Base-by-base conservation (phyloP, 2,888 invertebrate genomes). In the Geotrupes spiniger region DNA sequence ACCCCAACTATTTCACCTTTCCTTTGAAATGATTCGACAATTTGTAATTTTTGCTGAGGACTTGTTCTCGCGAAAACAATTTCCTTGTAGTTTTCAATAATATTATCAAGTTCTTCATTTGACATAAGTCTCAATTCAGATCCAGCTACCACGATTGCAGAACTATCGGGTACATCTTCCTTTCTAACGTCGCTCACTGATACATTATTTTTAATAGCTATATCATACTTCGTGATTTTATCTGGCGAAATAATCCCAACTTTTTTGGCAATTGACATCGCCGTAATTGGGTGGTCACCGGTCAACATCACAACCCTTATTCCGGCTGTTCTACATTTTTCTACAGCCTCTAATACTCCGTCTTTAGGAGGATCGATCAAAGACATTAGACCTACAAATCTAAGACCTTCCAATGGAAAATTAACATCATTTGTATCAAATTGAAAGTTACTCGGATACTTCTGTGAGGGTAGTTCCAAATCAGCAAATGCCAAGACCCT, bases 401-500 rank as follows among this genome's bases (percentile, higher is more conserved):
- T 71, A 8, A 63, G 47, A 1, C 75, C 76, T 48, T 76, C 76
- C 0, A 82, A 64, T 0, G 88, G 86, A 66, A 88, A 89, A 64
- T 89, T 89, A 29, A 73, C 73, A 3, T 76, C 67, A 16, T 82
- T 79, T 0, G 80, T 70, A 49, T 82, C 75, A 56, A 85, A 87
- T 10, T 63, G 59, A 61, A 70, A 84, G 16, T 78, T 80, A 1
- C 69, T 51, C 1, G 81, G 81, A 63, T 63, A 77, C 2, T 52
- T 42, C 1, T 72, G 74, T 4, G 72, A 33, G 0, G 84, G 80
- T 27, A 93, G 74, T 16, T 74, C 60, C 1, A 78, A 74, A 69
- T 92, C 89, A 61, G 89, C 89, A 71, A 92, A 93, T 10, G 89
- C 89, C 39, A 92, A 76, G 1, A 93, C 91, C 49, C 92, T 79